Evolutionary conservation across 2,888 invertebrate species (phyloP), one percentile per base, ranked within the genome.

Genomic region (Sipha maydis): DNA sequence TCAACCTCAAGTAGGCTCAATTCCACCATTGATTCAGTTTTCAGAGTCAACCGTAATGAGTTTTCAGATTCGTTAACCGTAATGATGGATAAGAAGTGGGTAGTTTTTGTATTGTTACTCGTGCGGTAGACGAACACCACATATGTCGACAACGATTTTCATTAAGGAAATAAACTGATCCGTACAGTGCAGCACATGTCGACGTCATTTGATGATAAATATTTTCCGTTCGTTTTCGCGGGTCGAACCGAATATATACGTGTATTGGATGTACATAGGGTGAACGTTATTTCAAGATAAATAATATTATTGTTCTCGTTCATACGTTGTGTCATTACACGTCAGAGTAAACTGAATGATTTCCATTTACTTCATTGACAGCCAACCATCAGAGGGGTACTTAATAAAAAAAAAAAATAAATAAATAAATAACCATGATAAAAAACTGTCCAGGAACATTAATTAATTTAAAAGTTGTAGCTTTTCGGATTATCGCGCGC

Each of bases 391-490:
- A 34, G 34, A 14, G 31, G n/a, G 54, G 83, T 71, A 83, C 31
- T 71, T 48, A 7, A 69, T 41, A 41, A n/a, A 76, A 76, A 75
- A 75, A 75, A 75, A 75, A 56, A 56, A 56, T 21, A 61, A 61
- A 61, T 61, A 4, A 56, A 19, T 11, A 3, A 54, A 77, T 67
- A 31, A 28, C 28, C 54, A 34, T 3, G 21, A 56, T 1, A 56
- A 21, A 54, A 77, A 80, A 31, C 28, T 28, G 54, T 48, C 71
- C 21, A 0, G 48, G 56, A 48, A 83, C 83, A 83, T 73, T 83
- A 73, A 83, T 83, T 83, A 83, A 83, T 83, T 71, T 71, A 48
- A 82, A 48, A 41, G 48, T 41, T 69, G 9, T 8, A 31, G 67
- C 41, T 82, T 69, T 56, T 54, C 34, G n/a, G 54, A 83, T 83